These are phyloP conservation scores for Sparidentex hasta DNA, from an alignment of 2,797 vertebrate species.

Conservation along the genomic window DNA sequence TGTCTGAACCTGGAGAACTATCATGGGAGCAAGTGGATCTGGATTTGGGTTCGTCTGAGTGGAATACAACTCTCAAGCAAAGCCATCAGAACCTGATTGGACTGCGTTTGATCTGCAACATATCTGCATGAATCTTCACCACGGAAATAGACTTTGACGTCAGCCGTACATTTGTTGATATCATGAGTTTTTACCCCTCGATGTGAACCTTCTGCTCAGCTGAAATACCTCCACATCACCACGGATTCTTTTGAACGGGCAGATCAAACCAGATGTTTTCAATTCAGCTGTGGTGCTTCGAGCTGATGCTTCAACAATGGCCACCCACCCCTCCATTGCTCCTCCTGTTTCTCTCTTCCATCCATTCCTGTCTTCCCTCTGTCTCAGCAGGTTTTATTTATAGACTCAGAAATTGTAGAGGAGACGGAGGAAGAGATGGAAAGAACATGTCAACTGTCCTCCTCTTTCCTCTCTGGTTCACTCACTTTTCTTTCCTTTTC, in stretches of 20 bases:
- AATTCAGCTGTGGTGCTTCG: conserved; percentile 36
- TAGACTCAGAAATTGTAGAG: conserved; percentile 69
- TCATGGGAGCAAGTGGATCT: conserved; percentile 13
- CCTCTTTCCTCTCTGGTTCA: conserved; percentile 22
- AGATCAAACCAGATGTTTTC: conserved; percentile 27
- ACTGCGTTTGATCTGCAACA: conserved; percentile 44
- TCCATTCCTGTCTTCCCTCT: conserved; percentile 52
- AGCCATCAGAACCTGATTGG: conserved; percentile 50
- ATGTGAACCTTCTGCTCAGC: conserved; percentile 49
- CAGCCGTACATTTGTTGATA: conserved; percentile 37
- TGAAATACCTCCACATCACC: conserved; percentile 41
- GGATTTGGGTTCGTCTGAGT: conserved; percentile 15
- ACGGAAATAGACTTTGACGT: conserved; percentile 14
- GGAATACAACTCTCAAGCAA: conserved; percentile 29
- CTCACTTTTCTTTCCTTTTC: conserved; percentile 23
- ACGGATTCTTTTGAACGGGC: conserved; percentile 20
- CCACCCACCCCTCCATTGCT: neutral
- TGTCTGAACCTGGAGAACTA: conserved; percentile 22
- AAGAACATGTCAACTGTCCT: conserved; percentile 18
- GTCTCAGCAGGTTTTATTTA: conserved; percentile 76
- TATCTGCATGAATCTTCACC: conserved; percentile 63
- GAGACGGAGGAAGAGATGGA: conserved; percentile 52
- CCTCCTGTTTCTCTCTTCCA: conserved; percentile 28
- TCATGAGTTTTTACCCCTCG: conserved; percentile 40
- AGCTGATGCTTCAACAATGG: neutral